A percentile compares a stretch with the other conserved stretches of the same genome.
Evolutionary conservation across 2,113 vertebrate genomes (phyloP).

Genomic region (Percopsis transmontana): DNA sequence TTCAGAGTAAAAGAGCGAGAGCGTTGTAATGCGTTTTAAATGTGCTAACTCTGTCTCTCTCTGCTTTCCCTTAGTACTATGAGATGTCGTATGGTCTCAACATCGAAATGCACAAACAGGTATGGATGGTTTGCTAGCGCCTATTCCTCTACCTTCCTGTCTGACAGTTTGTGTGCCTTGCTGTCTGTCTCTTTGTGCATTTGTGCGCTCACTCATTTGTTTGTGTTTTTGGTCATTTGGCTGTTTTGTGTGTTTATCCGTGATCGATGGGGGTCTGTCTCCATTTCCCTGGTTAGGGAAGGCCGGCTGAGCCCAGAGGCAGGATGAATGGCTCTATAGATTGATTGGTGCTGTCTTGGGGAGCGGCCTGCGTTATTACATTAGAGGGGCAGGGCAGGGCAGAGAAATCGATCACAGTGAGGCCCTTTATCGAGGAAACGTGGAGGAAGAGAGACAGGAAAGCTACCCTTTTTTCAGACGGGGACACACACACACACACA

Average conservation of each 20-base stretch:
- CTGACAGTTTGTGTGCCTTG: slow-evolving; percentile 27
- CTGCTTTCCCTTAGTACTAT: slow-evolving; percentile 79
- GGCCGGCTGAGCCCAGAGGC: slow-evolving; percentile 73
- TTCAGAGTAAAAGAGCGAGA: no score
- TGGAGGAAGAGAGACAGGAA: slow-evolving; percentile 46
- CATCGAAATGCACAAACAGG: slow-evolving; percentile 80
- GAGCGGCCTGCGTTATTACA: slow-evolving; percentile 78
- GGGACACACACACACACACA: slow-evolving; percentile 27
- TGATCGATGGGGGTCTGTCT: slow-evolving; percentile 77
- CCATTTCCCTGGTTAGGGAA: slow-evolving; percentile 74
- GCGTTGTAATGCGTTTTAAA: neutral
- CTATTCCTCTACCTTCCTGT: slow-evolving; percentile 17
- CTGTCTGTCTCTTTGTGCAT: slow-evolving; percentile 16
- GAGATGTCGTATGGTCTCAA: slow-evolving; percentile 78
- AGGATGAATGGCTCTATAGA: slow-evolving; percentile 78
- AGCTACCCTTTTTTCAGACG: slow-evolving; percentile 37
- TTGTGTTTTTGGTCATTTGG: slow-evolving; percentile 37
- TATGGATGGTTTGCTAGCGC: slow-evolving; percentile 43
- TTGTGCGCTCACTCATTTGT: neutral
- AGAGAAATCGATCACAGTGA: slow-evolving; percentile 70
- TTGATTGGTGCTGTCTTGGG: slow-evolving; percentile 80
- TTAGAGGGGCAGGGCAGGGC: slow-evolving; percentile 74
- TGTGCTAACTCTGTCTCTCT: slow-evolving; percentile 65
- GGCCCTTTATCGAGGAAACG: slow-evolving; percentile 36
- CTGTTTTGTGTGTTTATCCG: slow-evolving; percentile 60